Conservation (phyloP, 2,888 invertebrate genomes). For the Athalia cordata region DNA sequence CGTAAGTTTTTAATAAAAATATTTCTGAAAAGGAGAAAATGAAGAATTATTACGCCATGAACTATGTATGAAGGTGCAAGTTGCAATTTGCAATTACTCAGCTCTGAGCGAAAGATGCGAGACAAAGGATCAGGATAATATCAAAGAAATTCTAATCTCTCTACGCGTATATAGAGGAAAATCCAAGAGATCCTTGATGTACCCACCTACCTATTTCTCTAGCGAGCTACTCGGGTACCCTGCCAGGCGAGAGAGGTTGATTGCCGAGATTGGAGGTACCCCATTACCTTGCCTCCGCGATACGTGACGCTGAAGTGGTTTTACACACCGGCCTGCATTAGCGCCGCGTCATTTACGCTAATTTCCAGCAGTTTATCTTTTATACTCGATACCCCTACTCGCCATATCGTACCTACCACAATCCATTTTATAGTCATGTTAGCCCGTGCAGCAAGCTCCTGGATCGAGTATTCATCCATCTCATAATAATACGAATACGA, state of each 20-base stretch:
- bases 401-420: slow-evolving; percentile 11
- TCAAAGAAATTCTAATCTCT: slow-evolving; percentile 15
- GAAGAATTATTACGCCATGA: no score
- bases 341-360: slow-evolving; percentile 45
- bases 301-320: slow-evolving; percentile 42
- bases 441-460: slow-evolving; percentile 11
- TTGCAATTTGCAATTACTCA: background rate
- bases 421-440: slow-evolving; percentile 34
- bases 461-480: slow-evolving; percentile 31
- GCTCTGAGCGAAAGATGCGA: background rate
- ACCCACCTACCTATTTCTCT: background rate
- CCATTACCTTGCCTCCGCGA: slow-evolving; percentile 42
- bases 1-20: background rate
- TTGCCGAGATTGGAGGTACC: slow-evolving; percentile 39
- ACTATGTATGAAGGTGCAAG: background rate
- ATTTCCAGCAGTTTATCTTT: slow-evolving; percentile 41
- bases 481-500: slow-evolving; percentile 35
- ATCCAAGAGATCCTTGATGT: slow-evolving; percentile 1
- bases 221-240: slow-evolving; percentile 15
- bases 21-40: background rate
- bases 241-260: slow-evolving; percentile 37
- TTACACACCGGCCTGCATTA: slow-evolving; percentile 38
- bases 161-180: slow-evolving; percentile 15
- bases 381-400: slow-evolving; percentile 27
- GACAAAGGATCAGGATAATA: slow-evolving; percentile 3